Conservation (phyloP, 2,888 invertebrate species). For the Lacanobia oleracea region DNA sequence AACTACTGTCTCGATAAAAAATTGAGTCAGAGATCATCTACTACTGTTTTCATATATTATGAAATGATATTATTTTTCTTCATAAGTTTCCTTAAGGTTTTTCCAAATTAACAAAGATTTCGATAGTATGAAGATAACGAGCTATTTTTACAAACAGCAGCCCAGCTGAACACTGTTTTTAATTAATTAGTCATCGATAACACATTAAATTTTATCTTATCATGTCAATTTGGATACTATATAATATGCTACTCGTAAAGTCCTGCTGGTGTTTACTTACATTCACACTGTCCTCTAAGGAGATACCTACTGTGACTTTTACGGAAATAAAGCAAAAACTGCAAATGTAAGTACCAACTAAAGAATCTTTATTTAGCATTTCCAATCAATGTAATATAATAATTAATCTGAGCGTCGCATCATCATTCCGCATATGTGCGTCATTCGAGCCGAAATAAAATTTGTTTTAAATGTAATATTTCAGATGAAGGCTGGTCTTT, state of each 20-base stretch:
- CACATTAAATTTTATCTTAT: constrained; percentile 7
- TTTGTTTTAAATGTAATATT: neutral
- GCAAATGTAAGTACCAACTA: constrained; percentile 24
- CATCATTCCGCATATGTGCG: neutral
- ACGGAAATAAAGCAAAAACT: neutral
- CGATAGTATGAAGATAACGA: neutral
- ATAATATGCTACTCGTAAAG: too few relatives aligned
- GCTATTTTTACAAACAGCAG: neutral
- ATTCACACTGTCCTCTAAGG: neutral
- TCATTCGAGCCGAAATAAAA: neutral
- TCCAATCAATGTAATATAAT: too few relatives aligned
- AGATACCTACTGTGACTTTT: constrained; percentile 5
- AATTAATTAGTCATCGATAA: constrained; percentile 11
- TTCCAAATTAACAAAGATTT: neutral
- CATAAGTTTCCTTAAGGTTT: too few relatives aligned
- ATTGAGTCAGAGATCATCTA: too few relatives aligned
- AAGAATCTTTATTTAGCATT: neutral
- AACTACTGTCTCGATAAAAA: too few relatives aligned
- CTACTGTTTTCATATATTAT: too few relatives aligned
- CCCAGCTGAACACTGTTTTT: neutral
- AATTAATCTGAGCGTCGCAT: too few relatives aligned
- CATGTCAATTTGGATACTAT: constrained; percentile 4
- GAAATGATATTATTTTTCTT: too few relatives aligned
- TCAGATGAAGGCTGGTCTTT: constrained; percentile 38
- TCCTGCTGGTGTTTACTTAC: neutral